These are phyloP conservation scores for Esperia sulphurella DNA, from an alignment of 2,888 invertebrate species.

Conservation along the genomic window DNA sequence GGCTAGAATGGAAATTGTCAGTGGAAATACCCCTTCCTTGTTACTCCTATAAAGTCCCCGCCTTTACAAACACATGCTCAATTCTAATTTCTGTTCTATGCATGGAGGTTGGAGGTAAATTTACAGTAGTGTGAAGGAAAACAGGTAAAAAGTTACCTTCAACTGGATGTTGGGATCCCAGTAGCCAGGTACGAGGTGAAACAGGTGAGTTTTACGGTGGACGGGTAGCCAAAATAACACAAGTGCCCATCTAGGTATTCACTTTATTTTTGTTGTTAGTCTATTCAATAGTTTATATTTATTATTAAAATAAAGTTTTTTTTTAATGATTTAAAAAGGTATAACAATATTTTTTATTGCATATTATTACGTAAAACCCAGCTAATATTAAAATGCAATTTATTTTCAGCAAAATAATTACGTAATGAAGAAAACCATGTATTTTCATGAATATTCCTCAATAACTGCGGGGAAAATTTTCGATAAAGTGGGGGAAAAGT, in stretches of 20 bases:
- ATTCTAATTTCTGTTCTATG: no score
- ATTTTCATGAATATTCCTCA: not conserved
- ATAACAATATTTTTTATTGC: not conserved
- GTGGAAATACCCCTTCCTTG: not conserved
- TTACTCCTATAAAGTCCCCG: not conserved
- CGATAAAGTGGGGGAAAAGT: constrained; percentile 64
- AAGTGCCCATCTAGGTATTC: no score
- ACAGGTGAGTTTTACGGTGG: constrained; percentile 46
- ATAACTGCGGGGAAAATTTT: constrained; percentile 49
- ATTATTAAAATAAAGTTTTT: not conserved
- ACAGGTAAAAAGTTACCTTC: constrained; percentile 41
- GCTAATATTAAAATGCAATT: not conserved
- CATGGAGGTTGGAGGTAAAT: not conserved
- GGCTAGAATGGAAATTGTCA: not conserved
- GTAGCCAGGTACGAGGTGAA: constrained; percentile 53
- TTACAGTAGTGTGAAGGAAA: constrained; percentile 14
- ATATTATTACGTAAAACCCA: no score
- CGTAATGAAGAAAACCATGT: not conserved
- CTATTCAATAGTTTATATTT: not conserved
- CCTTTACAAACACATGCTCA: not conserved
- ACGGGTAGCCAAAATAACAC: not conserved
- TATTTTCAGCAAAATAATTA: not conserved
- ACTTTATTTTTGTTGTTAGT: not conserved
- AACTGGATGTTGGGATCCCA: constrained; percentile 43
- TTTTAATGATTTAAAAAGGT: not conserved